Percentiles rank a stretch among this genome's conserved stretches.
Conservation (phyloP, 2,888 invertebrate genomes). For the Iphiclides podalirius region DNA sequence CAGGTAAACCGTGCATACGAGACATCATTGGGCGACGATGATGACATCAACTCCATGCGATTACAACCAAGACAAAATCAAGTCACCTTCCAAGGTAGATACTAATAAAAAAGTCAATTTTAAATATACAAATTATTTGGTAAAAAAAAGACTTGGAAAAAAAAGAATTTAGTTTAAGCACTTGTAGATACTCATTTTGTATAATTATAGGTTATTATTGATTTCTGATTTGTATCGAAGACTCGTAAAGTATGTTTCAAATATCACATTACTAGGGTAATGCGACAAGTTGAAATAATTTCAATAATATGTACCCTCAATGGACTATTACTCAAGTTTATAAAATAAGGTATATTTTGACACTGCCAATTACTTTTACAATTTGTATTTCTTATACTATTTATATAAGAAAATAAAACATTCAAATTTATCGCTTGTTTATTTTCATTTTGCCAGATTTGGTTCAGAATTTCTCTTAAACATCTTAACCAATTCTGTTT, state of each 20-base stretch:
- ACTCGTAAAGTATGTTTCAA: slow-evolving; percentile 28
- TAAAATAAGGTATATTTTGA: slow-evolving; percentile 39
- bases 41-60: slow-evolving; percentile 86
- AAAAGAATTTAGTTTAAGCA: slow-evolving; percentile 30
- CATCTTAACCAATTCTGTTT: too few species aligned
- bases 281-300: neutral
- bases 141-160: slow-evolving; percentile 40
- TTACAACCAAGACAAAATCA: slow-evolving; percentile 84
- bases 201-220: slow-evolving; percentile 29
- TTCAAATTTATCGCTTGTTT: neutral
- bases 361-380: slow-evolving; percentile 72
- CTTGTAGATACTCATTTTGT: slow-evolving; percentile 55
- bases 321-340: slow-evolving; percentile 14
- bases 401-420: slow-evolving; percentile 27
- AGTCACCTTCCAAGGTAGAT: slow-evolving; percentile 80
- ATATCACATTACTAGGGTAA: slow-evolving; percentile 56
- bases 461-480: too few species aligned
- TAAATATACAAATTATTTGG: too few species aligned
- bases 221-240: slow-evolving; percentile 29
- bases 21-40: slow-evolving; percentile 82
- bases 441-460: too few species aligned
- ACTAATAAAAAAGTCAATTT: slow-evolving; percentile 54
- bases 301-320: neutral
- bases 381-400: slow-evolving; percentile 41
- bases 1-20: slow-evolving; percentile 90